Percentiles rank a stretch among this genome's conserved stretches.
Evolutionary conservation across 2,888 invertebrate species (phyloP).

Genomic region (Dione vanillae): DNA sequence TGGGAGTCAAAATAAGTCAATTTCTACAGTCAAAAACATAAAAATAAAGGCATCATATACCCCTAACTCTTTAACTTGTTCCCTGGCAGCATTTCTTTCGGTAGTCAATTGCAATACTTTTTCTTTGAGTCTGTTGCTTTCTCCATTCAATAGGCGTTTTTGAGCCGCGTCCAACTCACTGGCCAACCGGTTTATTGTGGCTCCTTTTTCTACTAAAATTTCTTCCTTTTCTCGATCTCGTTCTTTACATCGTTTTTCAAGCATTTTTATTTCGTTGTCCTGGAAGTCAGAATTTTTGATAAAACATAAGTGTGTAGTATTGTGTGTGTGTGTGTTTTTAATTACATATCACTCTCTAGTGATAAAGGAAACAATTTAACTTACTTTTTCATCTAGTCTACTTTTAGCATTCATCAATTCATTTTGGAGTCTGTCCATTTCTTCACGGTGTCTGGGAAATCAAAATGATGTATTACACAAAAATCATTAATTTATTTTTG

Average conservation of each 20-base stretch:
- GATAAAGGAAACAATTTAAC: not conserved
- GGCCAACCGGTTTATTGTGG: conserved; percentile 86
- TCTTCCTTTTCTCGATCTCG: conserved; percentile 85
- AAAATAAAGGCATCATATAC: conserved; percentile 54
- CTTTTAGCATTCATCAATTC: conserved; percentile 82
- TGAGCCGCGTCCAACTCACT: conserved; percentile 86
- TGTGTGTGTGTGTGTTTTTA: not conserved
- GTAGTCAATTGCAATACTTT: conserved; percentile 73
- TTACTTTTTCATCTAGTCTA: conserved; percentile 80
- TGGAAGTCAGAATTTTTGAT: conserved; percentile 49
- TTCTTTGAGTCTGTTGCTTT: conserved; percentile 68
- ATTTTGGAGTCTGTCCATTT: conserved; percentile 80
- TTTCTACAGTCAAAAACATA: too few species aligned
- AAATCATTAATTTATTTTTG: too few species aligned
- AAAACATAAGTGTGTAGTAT: too few species aligned
- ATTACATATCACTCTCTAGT: not conserved
- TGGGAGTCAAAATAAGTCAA: too few species aligned
- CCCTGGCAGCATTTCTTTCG: conserved; percentile 77
- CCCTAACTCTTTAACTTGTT: conserved; percentile 82
- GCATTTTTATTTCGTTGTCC: conserved; percentile 81
- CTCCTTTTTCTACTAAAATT: conserved; percentile 85
- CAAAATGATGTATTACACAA: too few species aligned
- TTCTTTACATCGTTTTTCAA: conserved; percentile 82
- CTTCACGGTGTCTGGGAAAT: conserved; percentile 71
- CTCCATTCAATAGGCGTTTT: conserved; percentile 72